Evolutionary conservation across 2,888 invertebrate genomes (phyloP).

Genomic region (Chydorus sphaericus): DNA sequence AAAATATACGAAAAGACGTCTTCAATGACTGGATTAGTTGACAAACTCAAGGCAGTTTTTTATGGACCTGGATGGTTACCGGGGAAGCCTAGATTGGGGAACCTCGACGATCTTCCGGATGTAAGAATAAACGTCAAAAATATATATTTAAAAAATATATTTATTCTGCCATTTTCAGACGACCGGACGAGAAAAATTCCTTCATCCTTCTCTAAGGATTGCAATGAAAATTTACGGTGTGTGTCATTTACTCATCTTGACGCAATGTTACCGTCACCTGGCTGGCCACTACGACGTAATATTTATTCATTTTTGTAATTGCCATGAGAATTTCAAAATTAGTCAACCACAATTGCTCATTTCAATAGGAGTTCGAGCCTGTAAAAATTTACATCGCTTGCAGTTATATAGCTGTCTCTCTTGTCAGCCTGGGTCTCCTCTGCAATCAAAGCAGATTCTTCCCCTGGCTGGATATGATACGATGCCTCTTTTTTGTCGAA

Average conservation of each 20-base stretch:
- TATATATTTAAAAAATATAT: no score
- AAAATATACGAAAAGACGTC: slow-evolving; percentile 1
- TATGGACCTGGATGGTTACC: slow-evolving; percentile 83
- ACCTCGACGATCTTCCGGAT: slow-evolving; percentile 55
- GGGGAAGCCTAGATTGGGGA: slow-evolving; percentile 57
- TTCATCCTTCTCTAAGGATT: not conserved
- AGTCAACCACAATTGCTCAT: not conserved
- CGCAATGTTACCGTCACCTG: slow-evolving; percentile 50
- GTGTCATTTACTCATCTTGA: slow-evolving; percentile 47
- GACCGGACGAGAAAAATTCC: not conserved
- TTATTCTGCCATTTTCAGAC: no score
- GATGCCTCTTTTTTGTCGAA: slow-evolving; percentile 46
- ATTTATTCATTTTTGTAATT: no score
- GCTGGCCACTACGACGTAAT: slow-evolving; percentile 43
- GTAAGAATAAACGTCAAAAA: slow-evolving; percentile 31
- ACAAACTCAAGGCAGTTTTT: slow-evolving; percentile 54
- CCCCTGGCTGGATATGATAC: slow-evolving; percentile 43
- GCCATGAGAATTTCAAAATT: not conserved
- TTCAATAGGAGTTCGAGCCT: not conserved
- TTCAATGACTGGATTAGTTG: not conserved
- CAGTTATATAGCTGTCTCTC: slow-evolving; percentile 48
- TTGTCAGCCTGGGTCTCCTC: slow-evolving; percentile 53
- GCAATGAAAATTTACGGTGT: slow-evolving; percentile 37
- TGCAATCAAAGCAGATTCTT: slow-evolving; percentile 47
- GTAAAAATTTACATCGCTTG: not conserved